Conservation (phyloP, 2,797 vertebrate species). For the Phrynocephalus vlangalii region DNA sequence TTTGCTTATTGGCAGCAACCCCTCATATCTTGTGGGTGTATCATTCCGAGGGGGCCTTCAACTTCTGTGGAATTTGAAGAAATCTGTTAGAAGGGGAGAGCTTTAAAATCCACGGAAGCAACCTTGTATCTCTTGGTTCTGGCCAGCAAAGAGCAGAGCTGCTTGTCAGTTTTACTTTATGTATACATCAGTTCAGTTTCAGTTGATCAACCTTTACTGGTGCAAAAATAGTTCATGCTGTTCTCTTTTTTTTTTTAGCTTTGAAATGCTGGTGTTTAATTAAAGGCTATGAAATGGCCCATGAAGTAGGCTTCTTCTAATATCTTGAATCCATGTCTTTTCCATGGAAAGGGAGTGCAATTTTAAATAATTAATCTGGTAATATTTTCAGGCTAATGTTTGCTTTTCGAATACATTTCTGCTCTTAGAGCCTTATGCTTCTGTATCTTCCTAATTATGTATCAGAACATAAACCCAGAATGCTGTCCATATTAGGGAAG, state of each 20-base stretch:
- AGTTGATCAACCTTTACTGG: conserved; percentile 31
- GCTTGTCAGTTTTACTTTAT: conserved; percentile 54
- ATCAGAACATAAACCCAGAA: conserved; percentile 16
- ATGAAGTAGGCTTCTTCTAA: conserved; percentile 26
- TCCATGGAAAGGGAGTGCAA: conserved; percentile 30
- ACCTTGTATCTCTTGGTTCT: not conserved
- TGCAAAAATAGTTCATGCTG: conserved; percentile 23
- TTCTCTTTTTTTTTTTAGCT: conserved; percentile 20
- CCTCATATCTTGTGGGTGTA: not conserved
- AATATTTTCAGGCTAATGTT: conserved; percentile 1
- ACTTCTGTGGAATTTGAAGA: not conserved
- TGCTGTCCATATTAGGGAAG: conserved; percentile 34
- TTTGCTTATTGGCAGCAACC: not conserved
- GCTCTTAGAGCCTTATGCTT: conserved; percentile 7
- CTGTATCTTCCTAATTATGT: conserved; percentile 30
- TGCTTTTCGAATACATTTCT: not conserved
- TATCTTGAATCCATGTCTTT: conserved; percentile 17
- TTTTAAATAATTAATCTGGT: conserved; percentile 31
- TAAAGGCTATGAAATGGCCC: conserved; percentile 48
- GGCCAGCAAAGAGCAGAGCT: conserved; percentile 46
- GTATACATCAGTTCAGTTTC: conserved; percentile 37
- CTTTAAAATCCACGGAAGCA: not conserved
- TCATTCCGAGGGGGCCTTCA: not conserved
- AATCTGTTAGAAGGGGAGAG: not conserved
- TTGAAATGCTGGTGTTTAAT: conserved; percentile 54